These are phyloP conservation scores for Tyrannus savana DNA, from an alignment of 2,113 vertebrate species.

Conservation along the genomic window DNA sequence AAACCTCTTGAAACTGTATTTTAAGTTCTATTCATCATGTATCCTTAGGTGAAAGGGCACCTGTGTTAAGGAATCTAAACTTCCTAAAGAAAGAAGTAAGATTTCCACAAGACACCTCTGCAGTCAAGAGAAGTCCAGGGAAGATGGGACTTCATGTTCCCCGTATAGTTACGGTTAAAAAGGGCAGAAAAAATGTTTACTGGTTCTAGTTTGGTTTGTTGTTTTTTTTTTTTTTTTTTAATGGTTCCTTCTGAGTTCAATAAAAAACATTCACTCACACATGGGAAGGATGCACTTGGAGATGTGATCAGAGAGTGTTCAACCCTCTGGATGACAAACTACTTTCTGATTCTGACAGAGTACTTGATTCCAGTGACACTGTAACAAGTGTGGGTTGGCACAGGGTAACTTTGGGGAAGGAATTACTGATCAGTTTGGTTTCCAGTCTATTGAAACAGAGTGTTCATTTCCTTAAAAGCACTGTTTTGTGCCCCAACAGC, in stretches of 20 bases:
- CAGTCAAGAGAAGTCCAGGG: not conserved
- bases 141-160: not conserved
- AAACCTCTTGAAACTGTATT: not conserved
- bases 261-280: not conserved
- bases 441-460: not conserved
- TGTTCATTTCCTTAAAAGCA: not conserved
- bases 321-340: not conserved
- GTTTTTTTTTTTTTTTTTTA: not conserved
- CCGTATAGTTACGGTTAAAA: not conserved
- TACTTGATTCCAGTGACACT: rapidly evolving
- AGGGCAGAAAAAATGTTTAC: not conserved
- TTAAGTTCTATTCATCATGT: rapidly evolving
- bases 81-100: not conserved
- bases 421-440: not conserved
- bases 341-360: not conserved
- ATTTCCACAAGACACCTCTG: not conserved
- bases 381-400: not conserved
- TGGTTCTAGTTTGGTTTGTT: not conserved
- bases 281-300: not conserved
- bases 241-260: not conserved
- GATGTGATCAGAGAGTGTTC: not conserved
- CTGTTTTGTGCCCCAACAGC: not conserved
- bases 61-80: not conserved
- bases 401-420: not conserved
- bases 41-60: not conserved